Conservation (phyloP, 92 coral and sea anemone species). For the Epizoanthus stellaris region DNA sequence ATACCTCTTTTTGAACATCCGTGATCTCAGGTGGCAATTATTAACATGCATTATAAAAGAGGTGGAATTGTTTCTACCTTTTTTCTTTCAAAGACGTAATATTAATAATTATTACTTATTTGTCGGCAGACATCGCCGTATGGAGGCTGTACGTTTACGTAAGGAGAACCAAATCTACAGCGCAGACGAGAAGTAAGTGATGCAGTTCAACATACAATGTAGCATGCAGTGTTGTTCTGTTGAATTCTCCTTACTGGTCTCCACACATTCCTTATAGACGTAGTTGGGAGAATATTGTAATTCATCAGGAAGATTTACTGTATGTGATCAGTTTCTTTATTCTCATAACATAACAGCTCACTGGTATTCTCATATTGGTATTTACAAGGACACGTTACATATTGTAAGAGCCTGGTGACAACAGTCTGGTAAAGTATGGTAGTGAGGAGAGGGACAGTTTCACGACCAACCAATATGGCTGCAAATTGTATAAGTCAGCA, state of each 20-base stretch:
- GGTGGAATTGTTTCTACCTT: too few species aligned
- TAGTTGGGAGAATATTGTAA: too few species aligned
- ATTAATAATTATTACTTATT: neutral
- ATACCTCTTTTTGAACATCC: too few species aligned
- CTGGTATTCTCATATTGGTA: neutral
- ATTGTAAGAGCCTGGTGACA: too few species aligned
- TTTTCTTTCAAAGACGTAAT: neutral
- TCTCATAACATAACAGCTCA: neutral
- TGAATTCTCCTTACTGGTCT: neutral
- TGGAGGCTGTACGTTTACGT: slow-evolving; percentile 99
- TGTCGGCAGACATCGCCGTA: slow-evolving; percentile 92
- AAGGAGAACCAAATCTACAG: slow-evolving; percentile 99
- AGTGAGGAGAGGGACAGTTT: too few species aligned
- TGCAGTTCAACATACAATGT: neutral
- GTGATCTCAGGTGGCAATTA: neutral
- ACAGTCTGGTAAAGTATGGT: too few species aligned
- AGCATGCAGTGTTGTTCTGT: neutral
- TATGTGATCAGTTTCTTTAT: too few species aligned
- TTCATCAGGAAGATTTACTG: too few species aligned
- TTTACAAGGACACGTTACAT: too few species aligned
- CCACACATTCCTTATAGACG: too few species aligned
- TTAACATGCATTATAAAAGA: neutral
- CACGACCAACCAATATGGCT: too few species aligned
- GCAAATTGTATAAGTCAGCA: too few species aligned
- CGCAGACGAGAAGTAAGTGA: slow-evolving; percentile 98